phyloP scores from a whole-genome alignment of 2,797 vertebrate species.

The Danionella dracula region DNA sequence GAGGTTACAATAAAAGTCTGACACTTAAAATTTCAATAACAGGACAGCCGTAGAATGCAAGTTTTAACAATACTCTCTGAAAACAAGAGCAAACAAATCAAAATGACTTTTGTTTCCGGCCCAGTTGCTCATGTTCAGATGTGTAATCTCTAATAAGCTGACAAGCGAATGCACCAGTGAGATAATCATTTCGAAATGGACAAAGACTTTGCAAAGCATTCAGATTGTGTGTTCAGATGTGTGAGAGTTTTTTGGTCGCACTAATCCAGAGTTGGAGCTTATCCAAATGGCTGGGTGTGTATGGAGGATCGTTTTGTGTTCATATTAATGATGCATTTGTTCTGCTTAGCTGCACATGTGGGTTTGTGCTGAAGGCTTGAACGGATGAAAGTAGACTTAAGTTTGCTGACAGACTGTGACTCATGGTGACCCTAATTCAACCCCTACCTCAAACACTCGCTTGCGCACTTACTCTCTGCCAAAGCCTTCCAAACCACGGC shows the following conservation, averaged over 20 bases:
- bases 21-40: too few relatives aligned
- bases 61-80: too few relatives aligned
- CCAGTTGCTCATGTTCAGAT: neutral
- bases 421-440: conserved; percentile 14
- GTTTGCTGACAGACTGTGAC: conserved; percentile 12
- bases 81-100: neutral
- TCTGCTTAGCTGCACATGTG: neutral
- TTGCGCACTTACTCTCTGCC: neutral
- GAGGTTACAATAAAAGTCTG: too few relatives aligned
- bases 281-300: neutral
- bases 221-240: neutral
- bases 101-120: too few relatives aligned
- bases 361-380: neutral
- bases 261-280: conserved; percentile 5
- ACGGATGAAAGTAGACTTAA: neutral
- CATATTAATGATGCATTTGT: conserved; percentile 18
- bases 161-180: neutral
- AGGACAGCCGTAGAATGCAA: too few relatives aligned
- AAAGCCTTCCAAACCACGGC: conserved; percentile 5
- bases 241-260: neutral
- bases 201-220: neutral
- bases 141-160: neutral
- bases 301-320: neutral
- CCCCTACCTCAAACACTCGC: neutral
- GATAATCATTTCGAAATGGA: conserved; percentile 1